A percentile compares a stretch with the other conserved stretches of the same genome.
Conservation (phyloP, 2,888 invertebrate genomes). For the Venusia cambrica region DNA sequence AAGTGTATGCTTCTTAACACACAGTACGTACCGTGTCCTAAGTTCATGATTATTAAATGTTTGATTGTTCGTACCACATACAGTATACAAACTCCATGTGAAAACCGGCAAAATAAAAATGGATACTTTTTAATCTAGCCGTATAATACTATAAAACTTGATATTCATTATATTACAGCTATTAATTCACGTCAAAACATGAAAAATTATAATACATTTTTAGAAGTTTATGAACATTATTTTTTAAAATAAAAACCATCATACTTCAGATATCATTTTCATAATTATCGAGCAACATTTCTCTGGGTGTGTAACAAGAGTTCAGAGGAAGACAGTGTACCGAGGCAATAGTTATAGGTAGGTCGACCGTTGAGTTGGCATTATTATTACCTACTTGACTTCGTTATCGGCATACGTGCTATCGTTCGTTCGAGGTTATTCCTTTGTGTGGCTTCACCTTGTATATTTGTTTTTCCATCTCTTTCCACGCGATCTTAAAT, state of each 20-base stretch:
- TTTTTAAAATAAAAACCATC: neutral
- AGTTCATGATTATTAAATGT: no score
- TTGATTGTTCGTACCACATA: no score
- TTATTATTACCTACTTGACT: constrained; percentile 57
- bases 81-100: no score
- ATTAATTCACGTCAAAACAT: constrained; percentile 2
- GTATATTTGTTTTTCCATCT: constrained; percentile 48
- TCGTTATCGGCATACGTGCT: constrained; percentile 64
- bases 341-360: constrained; percentile 74
- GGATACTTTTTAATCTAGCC: constrained; percentile 34
- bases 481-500: constrained; percentile 27
- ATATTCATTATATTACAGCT: constrained; percentile 10
- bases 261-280: constrained; percentile 9
- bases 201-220: constrained; percentile 20
- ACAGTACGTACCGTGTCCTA: no score
- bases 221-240: neutral
- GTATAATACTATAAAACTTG: constrained; percentile 36
- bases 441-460: constrained; percentile 69
- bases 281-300: constrained; percentile 55
- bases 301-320: constrained; percentile 64
- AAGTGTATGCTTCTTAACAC: no score
- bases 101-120: no score
- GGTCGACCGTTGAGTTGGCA: constrained; percentile 76
- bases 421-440: constrained; percentile 59
- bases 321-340: constrained; percentile 62